Conservation (phyloP, 1,140 invertebrate genomes). For the Drosophila willistoni region DNA sequence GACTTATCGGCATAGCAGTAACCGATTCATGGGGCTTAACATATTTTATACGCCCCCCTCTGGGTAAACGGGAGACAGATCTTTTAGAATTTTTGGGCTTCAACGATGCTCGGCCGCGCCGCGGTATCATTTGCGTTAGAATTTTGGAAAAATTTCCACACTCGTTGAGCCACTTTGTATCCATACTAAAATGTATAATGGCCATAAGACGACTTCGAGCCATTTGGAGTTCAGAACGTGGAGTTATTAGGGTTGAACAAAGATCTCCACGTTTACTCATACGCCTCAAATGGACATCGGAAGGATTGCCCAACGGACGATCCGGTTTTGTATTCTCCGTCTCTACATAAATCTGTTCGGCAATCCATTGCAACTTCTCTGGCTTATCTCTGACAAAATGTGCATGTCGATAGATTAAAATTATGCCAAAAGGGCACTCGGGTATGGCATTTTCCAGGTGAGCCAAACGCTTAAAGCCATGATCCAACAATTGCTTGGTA, state of each 20-base stretch:
- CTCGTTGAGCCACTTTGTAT: slow-evolving; percentile 25
- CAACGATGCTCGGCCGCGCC: slow-evolving; percentile 22
- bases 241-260: background rate
- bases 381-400: slow-evolving; percentile 21
- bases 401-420: slow-evolving; percentile 27
- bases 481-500: background rate
- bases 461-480: slow-evolving; percentile 34
- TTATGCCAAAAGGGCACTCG: background rate
- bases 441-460: background rate
- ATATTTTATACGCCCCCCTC: slow-evolving; percentile 17
- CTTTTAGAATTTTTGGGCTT: background rate
- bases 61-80: background rate
- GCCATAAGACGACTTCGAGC: slow-evolving; percentile 40
- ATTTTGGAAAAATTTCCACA: slow-evolving; percentile 4
- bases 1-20: slow-evolving; percentile 3
- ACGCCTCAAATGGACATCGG: background rate
- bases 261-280: slow-evolving; percentile 16
- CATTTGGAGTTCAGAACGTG: slow-evolving; percentile 31
- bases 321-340: background rate
- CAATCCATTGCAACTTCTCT: background rate
- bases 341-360: background rate
- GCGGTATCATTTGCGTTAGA: slow-evolving; percentile 14
- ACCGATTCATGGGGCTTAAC: slow-evolving; percentile 49
- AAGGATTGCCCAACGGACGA: background rate
- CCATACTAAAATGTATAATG: slow-evolving; percentile 23